Conservation (phyloP, 2,888 invertebrate genomes). For the Aspidiotus destructor region DNA sequence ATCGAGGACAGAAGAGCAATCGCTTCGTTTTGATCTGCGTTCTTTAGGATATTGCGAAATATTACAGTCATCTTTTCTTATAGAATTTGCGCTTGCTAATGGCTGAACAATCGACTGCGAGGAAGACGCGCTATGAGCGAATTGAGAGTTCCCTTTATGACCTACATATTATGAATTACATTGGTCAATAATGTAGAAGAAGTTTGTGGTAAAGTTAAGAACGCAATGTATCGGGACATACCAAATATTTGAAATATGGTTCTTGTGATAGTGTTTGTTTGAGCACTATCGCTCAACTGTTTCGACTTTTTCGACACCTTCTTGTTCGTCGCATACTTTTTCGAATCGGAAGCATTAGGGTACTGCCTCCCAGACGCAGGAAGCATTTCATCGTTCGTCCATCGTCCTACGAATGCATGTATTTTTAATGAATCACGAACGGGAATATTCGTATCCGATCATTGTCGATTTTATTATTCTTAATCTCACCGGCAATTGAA, state of each 20-base stretch:
- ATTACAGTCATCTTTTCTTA: slow-evolving; percentile 5
- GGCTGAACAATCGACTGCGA: background rate
- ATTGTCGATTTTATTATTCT: background rate
- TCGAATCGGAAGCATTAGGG: background rate
- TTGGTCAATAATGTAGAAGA: background rate
- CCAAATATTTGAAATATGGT: slow-evolving; percentile 75
- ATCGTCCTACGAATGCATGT: slow-evolving; percentile 18
- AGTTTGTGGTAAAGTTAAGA: no score
- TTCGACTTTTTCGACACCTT: slow-evolving; percentile 20
- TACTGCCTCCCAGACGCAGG: slow-evolving; percentile 14
- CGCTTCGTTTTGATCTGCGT: slow-evolving; percentile 15
- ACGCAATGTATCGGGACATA: slow-evolving; percentile 40
- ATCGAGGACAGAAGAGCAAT: slow-evolving; percentile 36
- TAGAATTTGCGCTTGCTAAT: background rate
- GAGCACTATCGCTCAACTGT: slow-evolving; percentile 38
- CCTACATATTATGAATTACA: background rate
- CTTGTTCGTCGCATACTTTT: slow-evolving; percentile 8
- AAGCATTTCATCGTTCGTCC: slow-evolving; percentile 27
- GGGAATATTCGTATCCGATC: background rate
- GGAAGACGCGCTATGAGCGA: slow-evolving; percentile 4
- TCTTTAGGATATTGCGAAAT: slow-evolving; percentile 4
- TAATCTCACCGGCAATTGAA: slow-evolving; percentile 41
- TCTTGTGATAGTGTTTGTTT: slow-evolving; percentile 54
- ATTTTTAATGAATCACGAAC: background rate
- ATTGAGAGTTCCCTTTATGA: slow-evolving; percentile 10